Base-by-base conservation (phyloP, 1,140 invertebrate genomes). In the Meloidogyne chitwoodi region DNA sequence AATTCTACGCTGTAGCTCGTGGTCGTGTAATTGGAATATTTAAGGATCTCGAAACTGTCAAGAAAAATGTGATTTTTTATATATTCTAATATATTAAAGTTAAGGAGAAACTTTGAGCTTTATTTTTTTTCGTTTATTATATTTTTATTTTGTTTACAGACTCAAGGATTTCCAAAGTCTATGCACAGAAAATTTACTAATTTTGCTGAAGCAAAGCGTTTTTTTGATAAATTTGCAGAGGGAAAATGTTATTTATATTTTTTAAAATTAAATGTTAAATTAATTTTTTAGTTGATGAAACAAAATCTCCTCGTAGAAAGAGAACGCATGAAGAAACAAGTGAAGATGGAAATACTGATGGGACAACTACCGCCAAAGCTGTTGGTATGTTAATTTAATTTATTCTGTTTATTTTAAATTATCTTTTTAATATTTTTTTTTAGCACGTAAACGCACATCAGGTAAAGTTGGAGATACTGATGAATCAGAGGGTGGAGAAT, bases 141-240 rank as follows among this genome's bases (percentile, higher is more conserved):
- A n/a, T 44, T 14, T 16, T 29, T 41, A 26, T 38, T 69, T 34
- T 22, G 4, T 31, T 71, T 81, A 71, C 56, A 93, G 88, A 91
- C 93, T 0, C 89, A 91, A 80, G 91, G 91, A 19, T 94, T 91
- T 87, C 85, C 89, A 64, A 90, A 91, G 4, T 90, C 93, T 1
- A 89, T 89, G 63, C 94, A 89, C 83, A 93, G 93, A 87, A 94
- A 94, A 85, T 94, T 94, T 84, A 78, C 88, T 10, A 88, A 90
- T 0, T 78, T 88, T 70, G 79, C 78, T 19, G 91, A 91, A 84
- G 93, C 93, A 5, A 62, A 79, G 38, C 26, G 31, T 11, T 82
- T 76, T 44, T 75, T 78, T 62, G 77, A 82, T 14, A 81, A 80
- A 26, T 80, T 73, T 72, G 74, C 61, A 65, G 68, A 80, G 4